phyloP scores from a whole-genome alignment of 2,888 invertebrate genomes.

The Sipha maydis region DNA sequence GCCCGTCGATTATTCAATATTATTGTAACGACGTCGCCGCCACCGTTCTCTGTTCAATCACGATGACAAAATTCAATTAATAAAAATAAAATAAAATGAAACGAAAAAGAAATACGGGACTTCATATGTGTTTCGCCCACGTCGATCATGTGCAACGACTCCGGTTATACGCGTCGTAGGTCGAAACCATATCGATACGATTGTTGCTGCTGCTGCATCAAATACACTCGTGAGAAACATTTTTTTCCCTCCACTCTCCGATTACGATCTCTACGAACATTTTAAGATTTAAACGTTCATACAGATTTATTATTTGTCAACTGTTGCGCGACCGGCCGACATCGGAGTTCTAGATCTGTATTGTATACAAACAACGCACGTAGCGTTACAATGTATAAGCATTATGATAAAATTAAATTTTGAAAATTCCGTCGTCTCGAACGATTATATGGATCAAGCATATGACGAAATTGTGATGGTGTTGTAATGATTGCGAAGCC shows the following conservation, averaged over 20 bases:
- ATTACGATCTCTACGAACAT: slow-evolving; percentile 14
- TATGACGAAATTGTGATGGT: too few species aligned
- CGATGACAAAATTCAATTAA: slow-evolving; percentile 60
- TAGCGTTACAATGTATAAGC: too few species aligned
- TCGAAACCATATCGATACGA: slow-evolving; percentile 7
- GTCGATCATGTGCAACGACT: not conserved
- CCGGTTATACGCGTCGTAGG: slow-evolving; percentile 21
- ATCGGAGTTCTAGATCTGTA: not conserved
- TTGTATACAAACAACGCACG: too few species aligned
- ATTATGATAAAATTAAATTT: too few species aligned
- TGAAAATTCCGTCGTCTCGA: too few species aligned
- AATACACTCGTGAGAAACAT: slow-evolving; percentile 29
- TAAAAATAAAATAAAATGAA: not conserved
- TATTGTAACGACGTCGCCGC: not conserved
- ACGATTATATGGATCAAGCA: too few species aligned
- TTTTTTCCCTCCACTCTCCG: not conserved
- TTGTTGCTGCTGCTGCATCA: not conserved
- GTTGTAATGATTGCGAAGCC: too few species aligned
- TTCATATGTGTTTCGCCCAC: slow-evolving; percentile 49
- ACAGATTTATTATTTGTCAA: not conserved
- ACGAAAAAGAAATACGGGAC: not conserved
- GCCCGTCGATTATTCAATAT: not conserved
- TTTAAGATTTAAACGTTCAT: not conserved
- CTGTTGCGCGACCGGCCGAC: not conserved
- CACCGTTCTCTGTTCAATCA: slow-evolving; percentile 49